These are phyloP conservation scores for Botia almorhae DNA, from an alignment of 2,797 vertebrate genomes.

Conservation along the genomic window DNA sequence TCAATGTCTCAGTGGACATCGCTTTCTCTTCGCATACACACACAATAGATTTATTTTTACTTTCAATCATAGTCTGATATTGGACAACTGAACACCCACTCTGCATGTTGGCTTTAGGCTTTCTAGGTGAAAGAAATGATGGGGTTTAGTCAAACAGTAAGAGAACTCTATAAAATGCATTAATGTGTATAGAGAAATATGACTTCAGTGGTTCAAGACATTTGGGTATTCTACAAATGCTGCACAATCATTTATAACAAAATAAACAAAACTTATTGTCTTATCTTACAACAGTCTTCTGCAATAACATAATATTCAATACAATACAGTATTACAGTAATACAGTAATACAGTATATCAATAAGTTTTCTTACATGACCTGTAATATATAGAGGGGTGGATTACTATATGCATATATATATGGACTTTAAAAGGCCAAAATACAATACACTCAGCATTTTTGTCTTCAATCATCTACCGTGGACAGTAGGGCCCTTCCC, in stretches of 20 bases:
- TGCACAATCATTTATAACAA: background rate
- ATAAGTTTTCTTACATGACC: too few relatives aligned
- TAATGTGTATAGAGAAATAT: slow-evolving; percentile 20
- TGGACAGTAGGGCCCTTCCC: slow-evolving; percentile 61
- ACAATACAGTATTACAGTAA: too few relatives aligned
- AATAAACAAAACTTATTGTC: background rate
- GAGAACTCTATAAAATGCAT: background rate
- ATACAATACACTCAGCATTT: background rate
- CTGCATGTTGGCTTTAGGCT: background rate
- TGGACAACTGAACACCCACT: slow-evolving; percentile 12
- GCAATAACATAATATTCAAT: background rate
- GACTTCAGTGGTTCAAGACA: background rate
- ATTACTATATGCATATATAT: too few relatives aligned
- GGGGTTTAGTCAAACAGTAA: background rate
- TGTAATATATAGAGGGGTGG: too few relatives aligned
- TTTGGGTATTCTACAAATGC: background rate
- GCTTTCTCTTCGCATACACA: too few relatives aligned
- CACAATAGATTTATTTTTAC: background rate
- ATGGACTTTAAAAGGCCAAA: background rate
- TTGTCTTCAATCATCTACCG: slow-evolving; percentile 44
- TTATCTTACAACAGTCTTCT: background rate
- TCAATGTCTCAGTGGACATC: background rate
- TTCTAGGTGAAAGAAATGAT: background rate
- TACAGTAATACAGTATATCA: too few relatives aligned
- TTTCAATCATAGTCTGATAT: slow-evolving; percentile 17